Base-by-base conservation (phyloP, 1,140 invertebrate species). In the Drosophila persimilis region DNA sequence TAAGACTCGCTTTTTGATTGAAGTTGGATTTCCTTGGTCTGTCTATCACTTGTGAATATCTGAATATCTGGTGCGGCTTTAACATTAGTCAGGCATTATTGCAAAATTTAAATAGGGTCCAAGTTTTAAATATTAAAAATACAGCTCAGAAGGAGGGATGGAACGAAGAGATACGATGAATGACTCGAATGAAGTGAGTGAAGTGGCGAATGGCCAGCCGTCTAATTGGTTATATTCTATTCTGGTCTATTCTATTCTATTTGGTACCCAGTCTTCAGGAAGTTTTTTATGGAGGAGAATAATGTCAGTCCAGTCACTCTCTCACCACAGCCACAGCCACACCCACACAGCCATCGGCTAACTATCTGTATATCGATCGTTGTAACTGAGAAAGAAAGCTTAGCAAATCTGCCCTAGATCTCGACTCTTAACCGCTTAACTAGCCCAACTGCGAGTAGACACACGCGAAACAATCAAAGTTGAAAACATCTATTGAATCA, bases 31-130 rank as follows among this genome's bases (percentile, higher is more conserved):
- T 78, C 47, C 63, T 66, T 75, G 66, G 45, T 59, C 70, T 59
- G 54, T 62, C 56, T 59, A 66, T 47, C 55, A 65, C 67, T 64
- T 84, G 80, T 70, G 62, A 69, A 66, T 76, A 85, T 72, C 74
- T 70, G 62, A 69, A 66, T 76, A 85, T 72, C 74, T 70, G 80
- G 69, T 66, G 77, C 77, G 64, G 58, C 65, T 75, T 74, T 74
- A 67, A 66, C 71, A 53, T 75, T 73, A 73, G 67, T 77, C 64
- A 71, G 75, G 69, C 75, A 72, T 78, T 74, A 88, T 79, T 85
- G 79, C 75, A 63, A 89, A 89, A 79, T 89, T 89, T 62, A 89
- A 89, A 75, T 89, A 89, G 84, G 84, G 84, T 84, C 84, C 84
- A 89, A 89, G 84, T 77, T 89, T 88, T 74, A 84, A 88, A 77